Percentiles rank a stretch among this genome's conserved stretches.
Evolutionary conservation across 2,113 vertebrate species (phyloP).

Genomic region (Malurus melanocephalus): DNA sequence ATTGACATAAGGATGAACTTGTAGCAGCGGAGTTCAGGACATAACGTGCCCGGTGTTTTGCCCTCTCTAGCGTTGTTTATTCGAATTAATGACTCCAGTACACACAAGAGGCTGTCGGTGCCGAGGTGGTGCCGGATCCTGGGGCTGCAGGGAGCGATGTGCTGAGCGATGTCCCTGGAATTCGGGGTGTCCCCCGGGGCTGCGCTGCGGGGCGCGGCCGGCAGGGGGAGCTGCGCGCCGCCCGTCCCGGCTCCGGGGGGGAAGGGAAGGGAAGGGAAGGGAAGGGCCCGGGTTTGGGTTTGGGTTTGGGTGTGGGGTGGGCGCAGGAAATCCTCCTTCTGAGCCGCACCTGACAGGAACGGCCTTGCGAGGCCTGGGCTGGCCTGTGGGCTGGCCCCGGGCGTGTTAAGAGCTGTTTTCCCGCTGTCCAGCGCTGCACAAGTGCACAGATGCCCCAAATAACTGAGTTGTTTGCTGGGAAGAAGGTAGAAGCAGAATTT

Average conservation of each 20-base stretch:
- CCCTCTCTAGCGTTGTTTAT: neutral
- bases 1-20: neutral
- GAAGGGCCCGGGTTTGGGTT: accelerated
- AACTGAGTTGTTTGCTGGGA: neutral
- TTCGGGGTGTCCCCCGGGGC: too few species aligned
- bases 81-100: neutral
- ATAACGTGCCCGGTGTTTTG: neutral
- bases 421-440: neutral
- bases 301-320: accelerated
- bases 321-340: accelerated
- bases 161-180: too few species aligned
- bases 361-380: neutral
- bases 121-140: neutral
- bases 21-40: neutral
- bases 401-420: neutral
- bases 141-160: neutral
- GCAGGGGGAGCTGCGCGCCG: neutral
- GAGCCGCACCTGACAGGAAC: neutral
- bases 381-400: neutral
- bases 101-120: neutral
- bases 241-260: neutral
- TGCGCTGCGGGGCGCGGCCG: neutral
- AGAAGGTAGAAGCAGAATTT: neutral
- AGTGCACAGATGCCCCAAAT: neutral
- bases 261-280: neutral